A percentile compares a stretch with the other conserved stretches of the same genome.
These are phyloP conservation scores for Heliconius ethilla DNA, from an alignment of 2,888 invertebrate species.

Conservation along the genomic window DNA sequence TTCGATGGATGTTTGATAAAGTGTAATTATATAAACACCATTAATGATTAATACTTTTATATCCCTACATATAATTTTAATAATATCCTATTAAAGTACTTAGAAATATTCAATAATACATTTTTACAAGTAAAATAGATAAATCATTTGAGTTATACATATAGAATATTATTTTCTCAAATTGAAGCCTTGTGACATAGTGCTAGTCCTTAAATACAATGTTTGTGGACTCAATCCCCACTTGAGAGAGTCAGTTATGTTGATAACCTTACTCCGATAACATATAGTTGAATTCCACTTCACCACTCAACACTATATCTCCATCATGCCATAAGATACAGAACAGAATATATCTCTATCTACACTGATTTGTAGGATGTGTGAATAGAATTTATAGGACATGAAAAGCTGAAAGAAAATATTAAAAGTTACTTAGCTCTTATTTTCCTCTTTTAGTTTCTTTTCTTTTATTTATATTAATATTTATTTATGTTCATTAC, in stretches of 20 bases:
- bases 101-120: too few relatives aligned
- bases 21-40: neutral
- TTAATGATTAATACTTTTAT: neutral
- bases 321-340: neutral
- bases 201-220: neutral
- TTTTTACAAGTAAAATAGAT: too few relatives aligned
- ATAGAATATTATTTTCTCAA: too few relatives aligned
- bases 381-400: too few relatives aligned
- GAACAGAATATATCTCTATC: neutral
- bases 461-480: neutral
- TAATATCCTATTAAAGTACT: neutral
- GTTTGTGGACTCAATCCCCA: neutral
- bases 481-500: slow-evolving; percentile 41
- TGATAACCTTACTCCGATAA: neutral
- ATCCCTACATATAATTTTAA: neutral
- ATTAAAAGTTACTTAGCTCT: too few relatives aligned
- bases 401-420: too few relatives aligned
- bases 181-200: too few relatives aligned
- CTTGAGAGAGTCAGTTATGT: neutral
- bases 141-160: too few relatives aligned
- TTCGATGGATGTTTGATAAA: neutral
- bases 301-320: neutral
- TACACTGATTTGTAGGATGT: neutral
- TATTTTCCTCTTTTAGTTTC: neutral
- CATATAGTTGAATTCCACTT: neutral